Percentiles rank a stretch among this genome's conserved stretches.
Conservation (phyloP, 1,140 invertebrate genomes). For the Phymorhynchus buccinoides region DNA sequence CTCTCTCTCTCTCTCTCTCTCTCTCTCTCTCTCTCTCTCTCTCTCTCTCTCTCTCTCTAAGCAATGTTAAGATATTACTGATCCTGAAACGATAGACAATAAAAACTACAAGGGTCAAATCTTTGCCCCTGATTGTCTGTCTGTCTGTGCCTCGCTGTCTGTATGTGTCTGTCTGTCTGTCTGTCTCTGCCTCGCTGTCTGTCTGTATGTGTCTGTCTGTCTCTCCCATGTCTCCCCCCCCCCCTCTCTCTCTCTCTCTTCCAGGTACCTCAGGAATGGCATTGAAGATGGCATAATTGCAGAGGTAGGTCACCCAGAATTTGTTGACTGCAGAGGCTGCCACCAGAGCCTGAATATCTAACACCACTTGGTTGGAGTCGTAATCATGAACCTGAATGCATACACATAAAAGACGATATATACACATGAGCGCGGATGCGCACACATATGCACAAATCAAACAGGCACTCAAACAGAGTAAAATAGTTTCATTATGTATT, state of each 20-base stretch:
- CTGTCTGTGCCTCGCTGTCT: background rate
- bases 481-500: background rate
- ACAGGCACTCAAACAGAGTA: background rate
- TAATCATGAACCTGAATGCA: conserved; percentile 56
- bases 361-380: conserved; percentile 31
- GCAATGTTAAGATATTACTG: too few species aligned
- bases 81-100: too few species aligned
- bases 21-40: too few species aligned
- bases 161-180: background rate
- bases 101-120: too few species aligned
- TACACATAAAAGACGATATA: background rate
- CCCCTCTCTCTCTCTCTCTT: background rate
- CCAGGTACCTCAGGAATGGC: conserved; percentile 75
- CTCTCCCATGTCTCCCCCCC: background rate
- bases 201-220: background rate
- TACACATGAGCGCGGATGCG: background rate
- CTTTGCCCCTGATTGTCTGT: too few species aligned
- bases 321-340: conserved; percentile 4
- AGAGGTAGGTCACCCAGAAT: conserved; percentile 77
- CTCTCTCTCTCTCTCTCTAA: background rate
- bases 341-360: background rate
- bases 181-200: background rate
- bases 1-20: too few species aligned
- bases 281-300: conserved; percentile 80
- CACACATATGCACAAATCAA: background rate